These are phyloP conservation scores for Ormyrus labotus DNA, from an alignment of 2,888 invertebrate genomes.

Conservation along the genomic window DNA sequence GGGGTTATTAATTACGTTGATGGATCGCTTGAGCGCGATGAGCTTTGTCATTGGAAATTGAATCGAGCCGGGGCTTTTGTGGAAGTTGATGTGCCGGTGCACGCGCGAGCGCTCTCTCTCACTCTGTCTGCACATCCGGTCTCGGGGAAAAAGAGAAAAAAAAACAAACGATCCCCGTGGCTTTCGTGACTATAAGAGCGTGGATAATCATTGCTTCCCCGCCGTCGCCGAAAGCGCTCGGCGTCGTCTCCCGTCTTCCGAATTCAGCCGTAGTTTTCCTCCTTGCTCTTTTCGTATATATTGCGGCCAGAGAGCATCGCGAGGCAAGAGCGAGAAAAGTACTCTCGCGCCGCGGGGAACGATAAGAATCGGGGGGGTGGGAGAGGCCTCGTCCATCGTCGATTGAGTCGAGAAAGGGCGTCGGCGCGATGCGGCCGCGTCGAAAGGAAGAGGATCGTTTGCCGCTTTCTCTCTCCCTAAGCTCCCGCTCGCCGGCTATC, in stretches of 20 bases:
- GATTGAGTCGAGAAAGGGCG: slow-evolving; percentile 23
- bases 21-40: slow-evolving; percentile 47
- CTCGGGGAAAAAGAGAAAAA: slow-evolving; percentile 2
- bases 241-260: slow-evolving; percentile 24
- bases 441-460: slow-evolving; percentile 8
- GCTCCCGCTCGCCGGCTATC: slow-evolving; percentile 39
- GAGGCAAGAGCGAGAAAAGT: too few species aligned
- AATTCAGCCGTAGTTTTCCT: too few species aligned
- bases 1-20: slow-evolving; percentile 59
- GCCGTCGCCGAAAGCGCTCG: slow-evolving; percentile 27
- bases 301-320: too few species aligned
- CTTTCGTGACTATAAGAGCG: slow-evolving; percentile 52
- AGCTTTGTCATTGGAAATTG: slow-evolving; percentile 52
- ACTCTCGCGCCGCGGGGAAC: too few species aligned
- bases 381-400: background rate
- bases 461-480: too few species aligned
- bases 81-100: slow-evolving; percentile 12
- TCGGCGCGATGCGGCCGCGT: background rate
- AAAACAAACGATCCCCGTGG: slow-evolving; percentile 14
- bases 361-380: too few species aligned
- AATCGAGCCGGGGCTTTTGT: slow-evolving; percentile 7
- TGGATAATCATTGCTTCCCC: slow-evolving; percentile 55
- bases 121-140: slow-evolving; percentile 36
- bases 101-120: background rate
- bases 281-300: too few species aligned